Percentiles rank a stretch among this genome's conserved stretches.
phyloP scores from a whole-genome alignment of 1,140 invertebrate genomes.

The Drosophila equinoxialis region DNA sequence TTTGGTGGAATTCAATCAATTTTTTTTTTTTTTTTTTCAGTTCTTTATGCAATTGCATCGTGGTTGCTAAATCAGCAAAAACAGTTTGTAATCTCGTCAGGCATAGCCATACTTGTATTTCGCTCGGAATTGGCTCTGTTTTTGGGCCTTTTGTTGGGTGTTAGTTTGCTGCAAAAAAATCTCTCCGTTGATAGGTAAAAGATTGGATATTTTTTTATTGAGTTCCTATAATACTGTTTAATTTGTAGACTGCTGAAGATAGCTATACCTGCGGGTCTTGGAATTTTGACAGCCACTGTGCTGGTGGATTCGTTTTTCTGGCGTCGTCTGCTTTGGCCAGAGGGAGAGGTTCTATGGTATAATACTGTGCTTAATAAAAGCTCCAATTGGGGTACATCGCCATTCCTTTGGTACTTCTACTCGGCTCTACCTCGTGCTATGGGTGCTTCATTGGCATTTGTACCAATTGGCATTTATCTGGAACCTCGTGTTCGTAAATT shows the following conservation, averaged over 20 bases:
- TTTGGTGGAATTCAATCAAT: neutral
- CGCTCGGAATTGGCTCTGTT: slow-evolving; percentile 94
- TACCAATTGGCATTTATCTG: slow-evolving; percentile 91
- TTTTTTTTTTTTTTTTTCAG: slow-evolving; percentile 85
- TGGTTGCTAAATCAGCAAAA: slow-evolving; percentile 92
- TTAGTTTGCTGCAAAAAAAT: slow-evolving; percentile 88
- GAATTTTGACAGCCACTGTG: slow-evolving; percentile 89
- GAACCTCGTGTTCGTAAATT: slow-evolving; percentile 89
- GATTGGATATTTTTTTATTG: neutral
- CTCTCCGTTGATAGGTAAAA: slow-evolving; percentile 84
- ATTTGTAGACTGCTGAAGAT: slow-evolving; percentile 89
- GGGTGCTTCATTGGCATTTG: slow-evolving; percentile 90
- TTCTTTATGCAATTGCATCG: slow-evolving; percentile 92
- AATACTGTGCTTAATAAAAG: slow-evolving; percentile 98
- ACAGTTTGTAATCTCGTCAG: slow-evolving; percentile 92
- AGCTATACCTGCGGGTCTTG: slow-evolving; percentile 88
- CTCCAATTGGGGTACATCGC: slow-evolving; percentile 97
- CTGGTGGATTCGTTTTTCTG: slow-evolving; percentile 97
- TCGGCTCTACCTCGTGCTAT: slow-evolving; percentile 96
- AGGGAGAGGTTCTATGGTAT: slow-evolving; percentile 98
- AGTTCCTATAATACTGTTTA: neutral
- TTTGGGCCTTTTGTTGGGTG: slow-evolving; percentile 93
- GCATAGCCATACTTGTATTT: slow-evolving; percentile 95
- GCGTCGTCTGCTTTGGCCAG: slow-evolving; percentile 96
- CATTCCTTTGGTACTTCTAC: slow-evolving; percentile 99